Base-by-base conservation (phyloP, 1,140 invertebrate genomes). In the Agraylea sexmaculata region DNA sequence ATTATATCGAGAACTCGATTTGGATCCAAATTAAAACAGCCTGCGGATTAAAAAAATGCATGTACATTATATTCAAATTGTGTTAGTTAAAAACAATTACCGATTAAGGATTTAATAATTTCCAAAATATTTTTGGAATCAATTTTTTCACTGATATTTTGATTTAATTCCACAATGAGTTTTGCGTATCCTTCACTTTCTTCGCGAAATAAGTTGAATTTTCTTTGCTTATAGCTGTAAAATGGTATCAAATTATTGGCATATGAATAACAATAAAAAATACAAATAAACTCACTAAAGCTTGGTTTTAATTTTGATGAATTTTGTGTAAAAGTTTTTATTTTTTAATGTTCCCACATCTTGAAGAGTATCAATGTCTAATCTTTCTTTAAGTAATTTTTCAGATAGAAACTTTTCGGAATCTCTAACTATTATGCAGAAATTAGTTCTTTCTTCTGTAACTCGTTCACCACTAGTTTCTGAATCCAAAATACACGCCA, bases 141-240 rank as follows among this genome's bases (percentile, higher is more conserved):
- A 55, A 69, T 61, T 54, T 69, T 71, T 57, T 78, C 77, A 27
- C 73, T 73, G 49, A 85, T 73, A 55, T 89, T 80, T 61, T 89
- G 88, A 73, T 87, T 92, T 40, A 98, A 68, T 70, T 98, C 94
- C n/a, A 88, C 83, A 25, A 98, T 83, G 4, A 99, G 70, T 66
- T 99, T 99, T 3, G 93, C 85, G 68, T 94, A 99, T 3, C 96
- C 96, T 77, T 99, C 96, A 69, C 84, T 94, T 66, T 99, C 96
- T 70, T 99, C 96, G 35, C 94, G 74, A 55, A 97, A 88, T 42
- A 99, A 71, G 70, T 99, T 99, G 61, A 97, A 99, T 56, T 99
- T 98, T 50, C 93, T 80, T 61, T 99, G 96, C 61, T 99, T 99
- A 60, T 98, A 99, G 63, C 92, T 97, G 64, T 46, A 79, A 78